Conservation (phyloP, 2,888 invertebrate species). For the Stenchaetothrips biformis region DNA sequence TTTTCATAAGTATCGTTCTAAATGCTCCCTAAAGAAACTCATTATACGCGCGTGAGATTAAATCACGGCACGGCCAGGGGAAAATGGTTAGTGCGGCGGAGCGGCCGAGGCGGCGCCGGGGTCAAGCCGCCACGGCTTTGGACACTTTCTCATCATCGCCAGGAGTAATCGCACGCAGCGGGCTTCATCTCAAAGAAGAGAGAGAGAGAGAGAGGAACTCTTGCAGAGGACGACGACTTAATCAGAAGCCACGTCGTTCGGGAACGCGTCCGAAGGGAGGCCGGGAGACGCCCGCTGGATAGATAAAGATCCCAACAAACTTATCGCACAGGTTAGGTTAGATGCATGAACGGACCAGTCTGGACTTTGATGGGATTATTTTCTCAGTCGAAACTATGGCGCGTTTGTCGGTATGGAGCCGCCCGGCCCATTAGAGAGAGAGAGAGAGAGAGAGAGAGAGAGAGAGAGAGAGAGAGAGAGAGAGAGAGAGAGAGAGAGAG, state of each 20-base stretch:
- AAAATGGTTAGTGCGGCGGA: not conserved
- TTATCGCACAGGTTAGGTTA: not conserved
- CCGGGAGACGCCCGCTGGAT: not conserved
- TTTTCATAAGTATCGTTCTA: slow-evolving; percentile 19
- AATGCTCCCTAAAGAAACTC: slow-evolving; percentile 20
- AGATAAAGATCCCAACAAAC: too few relatives aligned
- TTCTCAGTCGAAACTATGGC: too few relatives aligned
- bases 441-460: slow-evolving; percentile 28
- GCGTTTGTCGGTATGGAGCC: too few relatives aligned
- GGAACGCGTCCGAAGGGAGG: not conserved
- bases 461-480: slow-evolving; percentile 25
- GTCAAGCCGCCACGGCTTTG: not conserved
- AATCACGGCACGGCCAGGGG: not conserved
- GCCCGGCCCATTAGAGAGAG: not conserved
- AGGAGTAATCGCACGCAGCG: not conserved
- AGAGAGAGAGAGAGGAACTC: too few relatives aligned
- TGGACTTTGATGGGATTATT: too few relatives aligned
- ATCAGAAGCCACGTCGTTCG: not conserved
- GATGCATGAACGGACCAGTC: too few relatives aligned
- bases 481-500: slow-evolving; percentile 28
- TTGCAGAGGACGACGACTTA: not conserved
- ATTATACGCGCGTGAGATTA: not conserved
- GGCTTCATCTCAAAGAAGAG: not conserved
- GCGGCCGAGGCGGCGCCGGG: not conserved
- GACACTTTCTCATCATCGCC: not conserved